phyloP scores from a whole-genome alignment of 2,888 invertebrate species.

The Leuctra nigra region DNA sequence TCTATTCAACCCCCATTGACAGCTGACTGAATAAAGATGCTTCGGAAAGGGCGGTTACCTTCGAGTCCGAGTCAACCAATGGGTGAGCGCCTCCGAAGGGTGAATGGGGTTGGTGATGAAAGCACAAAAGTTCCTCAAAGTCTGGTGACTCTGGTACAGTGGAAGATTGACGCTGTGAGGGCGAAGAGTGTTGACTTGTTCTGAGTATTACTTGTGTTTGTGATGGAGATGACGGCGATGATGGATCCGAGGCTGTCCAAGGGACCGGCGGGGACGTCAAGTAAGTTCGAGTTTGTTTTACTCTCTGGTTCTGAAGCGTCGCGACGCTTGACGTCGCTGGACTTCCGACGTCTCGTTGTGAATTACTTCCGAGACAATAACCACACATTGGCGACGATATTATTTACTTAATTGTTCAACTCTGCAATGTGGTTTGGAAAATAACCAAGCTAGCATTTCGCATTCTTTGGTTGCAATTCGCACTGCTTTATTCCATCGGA shows the following conservation, averaged over 20 bases:
- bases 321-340: too few relatives aligned
- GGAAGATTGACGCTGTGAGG: conserved; percentile 3
- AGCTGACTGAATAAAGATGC: conserved; percentile 16
- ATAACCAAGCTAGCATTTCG: too few relatives aligned
- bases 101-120: conserved; percentile 13
- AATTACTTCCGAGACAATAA: too few relatives aligned
- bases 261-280: conserved; percentile 24
- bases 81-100: not conserved
- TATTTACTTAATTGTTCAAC: too few relatives aligned
- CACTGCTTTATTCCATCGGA: too few relatives aligned
- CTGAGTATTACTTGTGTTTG: not conserved
- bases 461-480: too few relatives aligned
- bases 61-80: conserved; percentile 4
- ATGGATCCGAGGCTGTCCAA: conserved; percentile 24
- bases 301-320: too few relatives aligned
- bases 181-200: not conserved
- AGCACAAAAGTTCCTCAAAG: not conserved
- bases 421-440: too few relatives aligned
- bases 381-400: too few relatives aligned
- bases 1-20: conserved; percentile 14
- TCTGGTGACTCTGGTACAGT: conserved; percentile 8
- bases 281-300: too few relatives aligned
- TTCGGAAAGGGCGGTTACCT: conserved; percentile 11
- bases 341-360: too few relatives aligned
- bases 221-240: conserved; percentile 21